Percentiles rank a stretch among this genome's conserved stretches.
Evolutionary conservation across 2,113 vertebrate genomes (phyloP).

Genomic region (Montifringilla adamsi): DNA sequence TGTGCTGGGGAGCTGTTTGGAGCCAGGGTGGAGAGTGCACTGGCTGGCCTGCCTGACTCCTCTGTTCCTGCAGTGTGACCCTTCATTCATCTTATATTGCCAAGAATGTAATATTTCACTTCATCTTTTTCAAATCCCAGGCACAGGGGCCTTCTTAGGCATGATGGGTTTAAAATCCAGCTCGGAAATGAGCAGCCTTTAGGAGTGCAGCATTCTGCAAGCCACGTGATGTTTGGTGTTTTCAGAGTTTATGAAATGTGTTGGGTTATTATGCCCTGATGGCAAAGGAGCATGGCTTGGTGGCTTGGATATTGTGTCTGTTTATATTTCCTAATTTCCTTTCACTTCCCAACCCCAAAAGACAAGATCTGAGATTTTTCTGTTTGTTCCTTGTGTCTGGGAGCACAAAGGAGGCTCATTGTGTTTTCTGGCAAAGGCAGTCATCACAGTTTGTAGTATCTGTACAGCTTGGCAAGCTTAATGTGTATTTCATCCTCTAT

Average conservation of each 20-base stretch:
- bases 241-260: neutral
- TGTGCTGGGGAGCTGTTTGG: neutral
- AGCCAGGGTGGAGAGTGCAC: neutral
- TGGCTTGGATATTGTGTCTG: neutral
- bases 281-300: neutral
- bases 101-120: neutral
- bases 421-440: neutral
- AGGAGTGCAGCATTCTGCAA: neutral
- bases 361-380: slow-evolving; percentile 21
- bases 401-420: neutral
- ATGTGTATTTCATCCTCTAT: neutral
- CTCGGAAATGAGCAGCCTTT: neutral
- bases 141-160: neutral
- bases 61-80: neutral
- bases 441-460: neutral
- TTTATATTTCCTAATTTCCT: slow-evolving; percentile 32
- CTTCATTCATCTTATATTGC: neutral
- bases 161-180: neutral
- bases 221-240: neutral
- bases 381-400: neutral
- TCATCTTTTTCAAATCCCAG: neutral
- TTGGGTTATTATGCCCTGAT: neutral
- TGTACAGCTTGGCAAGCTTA: neutral
- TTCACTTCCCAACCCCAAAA: neutral
- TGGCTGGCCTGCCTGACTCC: neutral